Evolutionary conservation across 2,888 invertebrate species (phyloP).

Genomic region (Thymelicus acteon): DNA sequence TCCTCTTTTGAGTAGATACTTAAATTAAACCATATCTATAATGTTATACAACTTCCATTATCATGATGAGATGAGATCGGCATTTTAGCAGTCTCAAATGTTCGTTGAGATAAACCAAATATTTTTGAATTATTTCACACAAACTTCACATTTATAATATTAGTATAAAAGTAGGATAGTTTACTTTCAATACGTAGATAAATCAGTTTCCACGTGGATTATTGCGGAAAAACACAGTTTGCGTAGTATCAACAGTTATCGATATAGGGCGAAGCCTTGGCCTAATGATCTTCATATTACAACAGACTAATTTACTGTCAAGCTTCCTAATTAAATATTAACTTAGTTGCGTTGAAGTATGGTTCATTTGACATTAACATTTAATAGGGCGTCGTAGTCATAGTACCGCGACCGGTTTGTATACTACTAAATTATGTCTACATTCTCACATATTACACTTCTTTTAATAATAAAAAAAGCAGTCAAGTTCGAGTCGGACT

Average conservation of each 20-base stretch:
- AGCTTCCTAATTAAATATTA: neutral
- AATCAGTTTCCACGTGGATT: neutral
- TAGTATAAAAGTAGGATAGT: no score
- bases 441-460: no score
- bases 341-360: neutral
- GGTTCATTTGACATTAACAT: conserved; percentile 1
- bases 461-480: no score
- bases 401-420: no score
- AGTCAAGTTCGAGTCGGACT: no score
- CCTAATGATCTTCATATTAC: conserved; percentile 18
- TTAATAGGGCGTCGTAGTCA: neutral
- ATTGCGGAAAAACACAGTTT: conserved; percentile 14
- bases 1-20: no score
- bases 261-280: conserved; percentile 21
- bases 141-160: no score
- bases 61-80: neutral
- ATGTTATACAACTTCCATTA: neutral
- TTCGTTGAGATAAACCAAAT: neutral
- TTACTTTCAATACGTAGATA: neutral
- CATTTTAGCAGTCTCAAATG: neutral
- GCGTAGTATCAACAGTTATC: conserved; percentile 8
- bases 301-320: neutral
- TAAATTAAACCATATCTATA: no score
- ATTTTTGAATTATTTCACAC: no score
- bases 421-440: no score